phyloP scores from a whole-genome alignment of 2,113 vertebrate genomes.

The Tachysurus vachellii region DNA sequence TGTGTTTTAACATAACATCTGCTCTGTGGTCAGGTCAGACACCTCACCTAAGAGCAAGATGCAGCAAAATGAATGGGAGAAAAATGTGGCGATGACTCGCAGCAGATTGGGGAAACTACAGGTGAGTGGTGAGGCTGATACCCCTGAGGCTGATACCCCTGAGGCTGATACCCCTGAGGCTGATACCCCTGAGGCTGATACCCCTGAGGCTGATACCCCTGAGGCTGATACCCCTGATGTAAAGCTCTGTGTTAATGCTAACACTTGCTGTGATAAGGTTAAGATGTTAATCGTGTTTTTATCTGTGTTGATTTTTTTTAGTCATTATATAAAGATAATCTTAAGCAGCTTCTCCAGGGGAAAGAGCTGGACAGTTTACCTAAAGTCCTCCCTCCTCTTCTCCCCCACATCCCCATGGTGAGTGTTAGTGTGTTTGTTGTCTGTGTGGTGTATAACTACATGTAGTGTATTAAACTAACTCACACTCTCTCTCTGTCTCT shows the following conservation, averaged over 20 bases:
- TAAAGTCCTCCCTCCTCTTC: conserved; percentile 74
- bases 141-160: neutral
- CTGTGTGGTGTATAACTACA: neutral
- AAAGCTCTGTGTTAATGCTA: neutral
- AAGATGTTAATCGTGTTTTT: neutral
- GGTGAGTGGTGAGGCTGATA: conserved; percentile 19
- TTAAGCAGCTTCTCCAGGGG: conserved; percentile 82
- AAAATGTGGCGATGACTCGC: conserved; percentile 54
- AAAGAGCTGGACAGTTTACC: conserved; percentile 82
- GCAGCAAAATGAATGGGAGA: conserved; percentile 63
- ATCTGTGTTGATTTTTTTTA: conserved; percentile 46
- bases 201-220: neutral
- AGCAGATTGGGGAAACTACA: conserved; percentile 57
- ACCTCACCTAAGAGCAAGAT: conserved; percentile 55
- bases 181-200: too few relatives aligned
- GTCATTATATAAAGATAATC: conserved; percentile 81
- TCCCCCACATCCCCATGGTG: conserved; percentile 80
- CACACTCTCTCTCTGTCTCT: neutral
- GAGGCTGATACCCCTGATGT: neutral
- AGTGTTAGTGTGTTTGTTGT: neutral
- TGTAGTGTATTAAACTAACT: too few relatives aligned
- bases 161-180: too few relatives aligned
- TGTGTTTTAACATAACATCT: neutral
- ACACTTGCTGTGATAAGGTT: neutral
- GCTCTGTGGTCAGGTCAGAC: conserved; percentile 38